These are phyloP conservation scores for Sterna hirundo DNA, from an alignment of 2,113 vertebrate genomes.

Conservation along the genomic window DNA sequence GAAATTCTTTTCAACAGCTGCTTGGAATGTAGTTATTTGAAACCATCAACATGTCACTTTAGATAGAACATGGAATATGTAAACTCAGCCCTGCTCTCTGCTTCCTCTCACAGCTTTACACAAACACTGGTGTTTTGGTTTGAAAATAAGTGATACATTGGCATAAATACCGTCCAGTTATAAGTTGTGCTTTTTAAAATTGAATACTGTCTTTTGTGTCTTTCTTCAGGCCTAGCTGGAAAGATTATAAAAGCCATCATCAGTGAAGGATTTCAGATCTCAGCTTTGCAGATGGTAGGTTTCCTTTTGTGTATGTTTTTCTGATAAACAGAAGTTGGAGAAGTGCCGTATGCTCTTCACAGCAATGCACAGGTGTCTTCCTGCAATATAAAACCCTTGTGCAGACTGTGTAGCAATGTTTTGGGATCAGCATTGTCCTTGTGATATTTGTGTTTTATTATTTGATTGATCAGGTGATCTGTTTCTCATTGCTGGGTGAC, in stretches of 20 bases:
- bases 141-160: not conserved
- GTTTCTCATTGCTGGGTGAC: not conserved
- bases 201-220: not conserved
- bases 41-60: not conserved
- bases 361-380: not conserved
- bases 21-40: not conserved
- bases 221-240: conserved; percentile 82
- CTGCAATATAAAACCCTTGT: not conserved
- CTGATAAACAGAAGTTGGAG: not conserved
- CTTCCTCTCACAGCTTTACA: not conserved
- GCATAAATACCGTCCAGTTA: not conserved
- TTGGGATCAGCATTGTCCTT: not conserved
- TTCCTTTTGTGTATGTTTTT: not conserved
- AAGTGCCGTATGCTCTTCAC: not conserved
- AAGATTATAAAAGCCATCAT: conserved; percentile 89
- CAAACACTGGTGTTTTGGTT: not conserved
- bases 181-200: not conserved
- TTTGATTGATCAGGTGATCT: not conserved
- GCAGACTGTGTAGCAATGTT: not conserved
- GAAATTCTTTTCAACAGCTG: not conserved
- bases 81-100: not conserved
- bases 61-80: not conserved
- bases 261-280: conserved; percentile 86
- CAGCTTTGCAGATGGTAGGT: conserved; percentile 91
- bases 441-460: not conserved